phyloP scores from a whole-genome alignment of 2,888 invertebrate species.

The Caenorhabditis imperialis region DNA sequence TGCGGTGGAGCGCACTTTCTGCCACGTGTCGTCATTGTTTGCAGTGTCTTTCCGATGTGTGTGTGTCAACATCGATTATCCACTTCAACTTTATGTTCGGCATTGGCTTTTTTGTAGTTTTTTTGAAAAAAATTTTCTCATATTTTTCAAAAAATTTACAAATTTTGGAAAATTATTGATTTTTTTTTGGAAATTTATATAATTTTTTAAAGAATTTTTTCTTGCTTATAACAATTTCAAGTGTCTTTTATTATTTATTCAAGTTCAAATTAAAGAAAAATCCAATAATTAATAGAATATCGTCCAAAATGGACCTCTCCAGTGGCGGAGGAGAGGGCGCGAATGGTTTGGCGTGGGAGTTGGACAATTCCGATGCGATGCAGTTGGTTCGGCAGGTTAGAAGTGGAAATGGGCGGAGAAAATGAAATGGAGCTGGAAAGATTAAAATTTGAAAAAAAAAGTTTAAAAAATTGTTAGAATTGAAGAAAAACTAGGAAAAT shows the following conservation, averaged over 20 bases:
- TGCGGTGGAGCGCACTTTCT: slow-evolving; percentile 14
- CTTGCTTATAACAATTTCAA: neutral
- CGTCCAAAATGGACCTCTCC: slow-evolving; percentile 29
- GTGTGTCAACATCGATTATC: slow-evolving; percentile 49
- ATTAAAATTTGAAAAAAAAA: no score
- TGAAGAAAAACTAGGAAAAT: no score
- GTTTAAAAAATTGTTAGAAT: no score
- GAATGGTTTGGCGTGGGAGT: slow-evolving; percentile 35
- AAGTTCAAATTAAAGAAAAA: no score
- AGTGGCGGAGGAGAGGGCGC: slow-evolving; percentile 19
- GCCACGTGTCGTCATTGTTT: slow-evolving; percentile 5
- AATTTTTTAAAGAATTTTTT: neutral
- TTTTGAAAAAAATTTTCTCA: no score
- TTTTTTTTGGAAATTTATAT: slow-evolving; percentile 4
- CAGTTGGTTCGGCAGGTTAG: slow-evolving; percentile 63
- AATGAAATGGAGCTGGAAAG: no score
- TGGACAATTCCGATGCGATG: slow-evolving; percentile 65
- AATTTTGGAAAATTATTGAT: neutral
- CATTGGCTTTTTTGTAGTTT: slow-evolving; percentile 10
- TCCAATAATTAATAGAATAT: no score
- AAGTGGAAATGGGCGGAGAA: neutral
- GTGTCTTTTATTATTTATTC: neutral
- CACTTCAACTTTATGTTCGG: neutral
- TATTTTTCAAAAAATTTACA: no score
- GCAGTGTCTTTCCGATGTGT: neutral